Evolutionary conservation across 2,113 vertebrate genomes (phyloP).

Genomic region (Clarias batrachus): DNA sequence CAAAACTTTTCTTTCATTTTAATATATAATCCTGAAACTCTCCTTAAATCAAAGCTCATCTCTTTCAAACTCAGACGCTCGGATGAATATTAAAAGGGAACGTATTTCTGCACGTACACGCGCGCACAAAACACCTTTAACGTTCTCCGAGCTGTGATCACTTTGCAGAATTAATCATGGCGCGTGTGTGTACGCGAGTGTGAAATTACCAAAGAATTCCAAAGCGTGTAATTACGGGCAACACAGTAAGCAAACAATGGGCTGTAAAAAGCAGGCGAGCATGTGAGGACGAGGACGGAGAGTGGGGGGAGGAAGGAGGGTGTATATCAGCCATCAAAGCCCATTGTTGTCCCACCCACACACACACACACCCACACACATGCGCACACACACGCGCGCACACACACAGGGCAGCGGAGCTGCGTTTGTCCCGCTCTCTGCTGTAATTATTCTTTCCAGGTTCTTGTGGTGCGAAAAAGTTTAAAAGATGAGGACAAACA

Average conservation of each 20-base stretch:
- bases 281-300: constrained; percentile 32
- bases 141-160: constrained; percentile 66
- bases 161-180: constrained; percentile 69
- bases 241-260: constrained; percentile 59
- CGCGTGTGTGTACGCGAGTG: constrained; percentile 68
- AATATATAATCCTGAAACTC: not conserved
- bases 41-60: not conserved
- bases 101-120: constrained; percentile 16
- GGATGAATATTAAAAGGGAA: not conserved
- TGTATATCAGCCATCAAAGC: constrained; percentile 52
- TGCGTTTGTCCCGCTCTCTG: not conserved
- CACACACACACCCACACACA: too few species aligned
- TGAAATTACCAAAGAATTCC: constrained; percentile 71
- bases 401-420: not conserved
- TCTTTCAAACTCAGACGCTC: not conserved
- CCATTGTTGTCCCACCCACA: constrained; percentile 45
- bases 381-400: too few species aligned
- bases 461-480: constrained; percentile 42
- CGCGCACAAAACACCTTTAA: constrained; percentile 48
- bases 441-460: not conserved
- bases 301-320: constrained; percentile 15
- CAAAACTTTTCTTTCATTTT: not conserved
- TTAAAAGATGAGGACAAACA: constrained; percentile 13
- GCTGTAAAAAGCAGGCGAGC: constrained; percentile 45
- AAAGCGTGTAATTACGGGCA: constrained; percentile 67